Base-by-base conservation (phyloP, 2,888 invertebrate species). In the Punctoribates punctum region DNA sequence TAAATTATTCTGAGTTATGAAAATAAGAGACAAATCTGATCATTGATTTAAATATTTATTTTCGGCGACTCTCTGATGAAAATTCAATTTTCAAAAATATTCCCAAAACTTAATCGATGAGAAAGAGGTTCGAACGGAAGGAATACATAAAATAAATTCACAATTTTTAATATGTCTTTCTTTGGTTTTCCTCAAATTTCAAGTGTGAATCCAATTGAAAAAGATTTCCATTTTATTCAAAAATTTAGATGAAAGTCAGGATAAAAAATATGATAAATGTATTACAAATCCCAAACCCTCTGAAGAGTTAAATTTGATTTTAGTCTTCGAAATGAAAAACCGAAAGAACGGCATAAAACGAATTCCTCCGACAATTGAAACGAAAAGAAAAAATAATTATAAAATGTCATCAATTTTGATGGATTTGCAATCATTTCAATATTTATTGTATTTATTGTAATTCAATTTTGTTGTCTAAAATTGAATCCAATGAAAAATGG, bases 251-350 rank as follows among this genome's bases (percentile, higher is more conserved):
- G 34, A 65, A 65, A 65, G 27, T 65, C 65, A 25, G 13, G 11
- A 60, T 8, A 57, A 57, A 57, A 65, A 29, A 65, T 29, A 65
- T 65, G 65, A 65, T 65, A 65, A 65, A 65, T 65, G 65, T 34
- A 65, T 65, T 17, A 65, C 65, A 65, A 65, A 65, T 38, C 65
- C 65, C 65, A 65, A 65, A 38, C 34, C 20, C 65, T 65, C 65
- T 65, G 17, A 65, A 65, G n/a, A 65, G 34, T 65, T 65, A 65
- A n/a, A n/a, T 65, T 34, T 34, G 34, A 65, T 60, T 60, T 60
- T 20, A 54, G n/a, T 54, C 9, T 54, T 9, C 3, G 8, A 42
- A 42, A 9, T 5, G 13, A 42, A 42, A 42, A 42, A 42, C 42
- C 13, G 42, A 42, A 42, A 9, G 42, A 34, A 13, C 6, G 42